Evolutionary conservation across 2,113 vertebrate species (phyloP).

Genomic region (Amia ocellicauda): DNA sequence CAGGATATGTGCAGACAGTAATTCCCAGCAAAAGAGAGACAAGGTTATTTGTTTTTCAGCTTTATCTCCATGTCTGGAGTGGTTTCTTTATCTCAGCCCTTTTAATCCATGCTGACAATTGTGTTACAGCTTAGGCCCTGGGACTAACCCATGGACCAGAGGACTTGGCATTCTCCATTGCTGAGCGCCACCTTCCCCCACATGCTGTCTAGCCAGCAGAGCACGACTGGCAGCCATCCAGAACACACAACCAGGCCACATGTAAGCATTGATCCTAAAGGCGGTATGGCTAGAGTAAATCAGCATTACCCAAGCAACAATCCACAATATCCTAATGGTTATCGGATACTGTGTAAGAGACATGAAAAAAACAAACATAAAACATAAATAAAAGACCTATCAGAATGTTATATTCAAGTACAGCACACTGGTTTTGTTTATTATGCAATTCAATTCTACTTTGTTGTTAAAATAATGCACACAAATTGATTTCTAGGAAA

Average conservation of each 20-base stretch:
- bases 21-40: constrained; percentile 14
- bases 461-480: too few species aligned
- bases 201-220: background rate
- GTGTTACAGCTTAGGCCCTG: constrained; percentile 12
- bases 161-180: background rate
- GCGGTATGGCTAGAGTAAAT: background rate
- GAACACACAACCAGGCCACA: background rate
- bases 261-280: background rate
- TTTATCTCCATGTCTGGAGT: constrained; percentile 18
- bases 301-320: background rate
- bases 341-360: background rate
- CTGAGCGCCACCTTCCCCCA: background rate
- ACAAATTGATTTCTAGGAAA: too few species aligned
- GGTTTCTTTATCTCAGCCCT: constrained; percentile 15
- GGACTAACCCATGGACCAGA: constrained; percentile 12
- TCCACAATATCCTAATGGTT: background rate
- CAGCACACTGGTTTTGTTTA: too few species aligned
- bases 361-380: too few species aligned
- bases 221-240: constrained; percentile 2
- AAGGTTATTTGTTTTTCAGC: constrained; percentile 20
- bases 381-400: too few species aligned
- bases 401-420: too few species aligned
- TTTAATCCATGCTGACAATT: constrained; percentile 18
- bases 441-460: too few species aligned
- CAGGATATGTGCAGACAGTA: background rate